Conservation (phyloP, 2,888 invertebrate genomes). For the Synergus umbraculus region DNA sequence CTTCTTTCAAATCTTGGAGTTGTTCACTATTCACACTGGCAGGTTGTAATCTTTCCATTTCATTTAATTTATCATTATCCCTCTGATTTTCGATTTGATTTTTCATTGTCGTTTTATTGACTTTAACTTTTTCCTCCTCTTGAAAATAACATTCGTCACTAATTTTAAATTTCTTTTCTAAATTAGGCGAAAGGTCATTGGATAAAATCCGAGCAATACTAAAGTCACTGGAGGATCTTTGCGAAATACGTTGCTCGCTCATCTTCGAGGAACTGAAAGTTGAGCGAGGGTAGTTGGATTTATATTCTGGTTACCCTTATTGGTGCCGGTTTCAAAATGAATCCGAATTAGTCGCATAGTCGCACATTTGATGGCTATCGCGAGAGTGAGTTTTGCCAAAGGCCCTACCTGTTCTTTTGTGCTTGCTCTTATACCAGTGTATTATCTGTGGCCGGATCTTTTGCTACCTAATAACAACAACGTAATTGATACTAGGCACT, state of each 20-base stretch:
- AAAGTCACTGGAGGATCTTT: constrained; percentile 64
- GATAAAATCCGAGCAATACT: constrained; percentile 70
- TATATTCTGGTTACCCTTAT: constrained; percentile 46
- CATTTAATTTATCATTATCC: not conserved
- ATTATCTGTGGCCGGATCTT: constrained; percentile 69
- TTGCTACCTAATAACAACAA: constrained; percentile 73
- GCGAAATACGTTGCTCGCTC: constrained; percentile 61
- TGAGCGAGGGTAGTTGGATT: constrained; percentile 50
- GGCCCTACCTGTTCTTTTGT: constrained; percentile 65
- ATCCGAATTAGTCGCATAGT: constrained; percentile 75
- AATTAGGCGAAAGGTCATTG: constrained; percentile 45
- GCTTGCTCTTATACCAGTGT: constrained; percentile 74
- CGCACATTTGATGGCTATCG: constrained; percentile 74
- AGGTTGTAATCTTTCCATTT: not conserved
- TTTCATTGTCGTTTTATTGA: not conserved
- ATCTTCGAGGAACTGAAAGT: constrained; percentile 64
- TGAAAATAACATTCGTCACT: not conserved
- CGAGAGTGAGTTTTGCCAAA: constrained; percentile 52
- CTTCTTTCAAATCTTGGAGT: not conserved
- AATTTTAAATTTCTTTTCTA: not conserved
- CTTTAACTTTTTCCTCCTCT: not conserved
- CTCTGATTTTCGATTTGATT: not conserved
- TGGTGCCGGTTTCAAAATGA: constrained; percentile 64
- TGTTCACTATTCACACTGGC: not conserved
- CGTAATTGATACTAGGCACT: constrained; percentile 74